Base-by-base conservation (phyloP, 2,888 invertebrate species). In the Apodemia duryi region DNA sequence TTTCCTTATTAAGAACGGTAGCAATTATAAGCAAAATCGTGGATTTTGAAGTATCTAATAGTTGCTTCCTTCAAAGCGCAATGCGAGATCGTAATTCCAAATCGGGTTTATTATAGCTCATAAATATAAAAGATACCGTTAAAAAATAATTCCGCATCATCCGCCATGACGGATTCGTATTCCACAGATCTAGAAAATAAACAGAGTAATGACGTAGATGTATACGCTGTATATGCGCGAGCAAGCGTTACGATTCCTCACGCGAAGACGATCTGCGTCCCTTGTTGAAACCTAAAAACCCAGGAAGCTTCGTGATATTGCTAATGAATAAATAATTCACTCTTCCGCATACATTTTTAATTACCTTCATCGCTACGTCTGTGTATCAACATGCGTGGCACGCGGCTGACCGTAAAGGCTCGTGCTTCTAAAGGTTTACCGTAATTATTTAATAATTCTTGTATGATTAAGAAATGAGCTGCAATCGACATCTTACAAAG, bases 261-360 rank as follows among this genome's bases (percentile, higher is more conserved):
- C 85, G 86, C 85, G 77, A 80, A 69, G 38, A 32, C 64, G 64
- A 60, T 60, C 60, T 43, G 46, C 43, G 63, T 75, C 71, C 76
- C 74, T 64, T 66, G 69, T 74, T 74, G 74, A 73, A 66, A 67
- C 75, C 81, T 77, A 88, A 89, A 91, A 89, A 88, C 83, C 81
- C 74, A 88, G 90, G 88, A 91, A 91, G 77, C 79, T 69, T 66
- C 75, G 77, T 78, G 83, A 85, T 85, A 84, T 78, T 83, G 78
- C 74, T 88, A 82, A 88, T 88, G 81, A 88, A 87, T 86, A 84
- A 79, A 81, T 78, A 65, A 80, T 81, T 77, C 79, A 72, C 74
- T 78, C 84, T 91, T 90, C 91, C 90, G 88, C 77, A 77, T 85
- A 73, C 76, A 78, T 75, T 73, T 75, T 79, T 86, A 84, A 86